phyloP scores from a whole-genome alignment of 2,113 vertebrate genomes.

The Hydrochoerus hydrochaeris region DNA sequence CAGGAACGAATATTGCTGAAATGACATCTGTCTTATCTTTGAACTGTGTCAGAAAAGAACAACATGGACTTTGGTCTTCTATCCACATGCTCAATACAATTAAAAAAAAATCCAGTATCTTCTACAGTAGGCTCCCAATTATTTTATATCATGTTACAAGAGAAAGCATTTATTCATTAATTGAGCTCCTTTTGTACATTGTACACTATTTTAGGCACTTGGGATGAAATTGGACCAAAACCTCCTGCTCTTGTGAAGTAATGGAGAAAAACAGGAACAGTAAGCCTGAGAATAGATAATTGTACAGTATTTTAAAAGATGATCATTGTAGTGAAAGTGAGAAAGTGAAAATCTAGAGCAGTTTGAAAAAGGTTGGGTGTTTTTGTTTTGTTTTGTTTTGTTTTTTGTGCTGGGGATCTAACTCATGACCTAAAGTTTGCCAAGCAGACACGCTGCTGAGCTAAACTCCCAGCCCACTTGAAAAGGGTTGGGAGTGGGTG shows the following conservation, averaged over 20 bases:
- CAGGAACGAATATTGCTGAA: conserved; percentile 57
- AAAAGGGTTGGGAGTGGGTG: not conserved
- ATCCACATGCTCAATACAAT: not conserved
- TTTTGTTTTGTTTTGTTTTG: too few species aligned
- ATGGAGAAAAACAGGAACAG: not conserved
- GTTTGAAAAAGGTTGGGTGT: fast-evolving
- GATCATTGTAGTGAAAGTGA: not conserved
- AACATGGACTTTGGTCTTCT: conserved; percentile 36
- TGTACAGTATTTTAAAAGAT: not conserved
- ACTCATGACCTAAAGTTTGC: too few species aligned
- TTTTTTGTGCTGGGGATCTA: too few species aligned
- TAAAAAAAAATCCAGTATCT: conserved; percentile 39
- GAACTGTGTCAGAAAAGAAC: conserved; percentile 46
- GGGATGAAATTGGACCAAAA: not conserved
- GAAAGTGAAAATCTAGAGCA: not conserved
- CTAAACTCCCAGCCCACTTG: too few species aligned
- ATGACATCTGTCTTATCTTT: conserved; percentile 16
- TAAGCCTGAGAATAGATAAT: not conserved
- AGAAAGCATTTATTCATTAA: not conserved
- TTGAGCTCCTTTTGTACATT: not conserved
- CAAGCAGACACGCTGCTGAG: too few species aligned
- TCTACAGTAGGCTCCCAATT: conserved; percentile 42
- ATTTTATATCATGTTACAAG: conserved; percentile 67
- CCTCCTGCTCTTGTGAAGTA: not conserved
- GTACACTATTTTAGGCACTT: not conserved